A percentile compares a stretch with the other conserved stretches of the same genome.
Conservation (phyloP, 2,797 vertebrate genomes). For the Melanotaenia maccullochi region DNA sequence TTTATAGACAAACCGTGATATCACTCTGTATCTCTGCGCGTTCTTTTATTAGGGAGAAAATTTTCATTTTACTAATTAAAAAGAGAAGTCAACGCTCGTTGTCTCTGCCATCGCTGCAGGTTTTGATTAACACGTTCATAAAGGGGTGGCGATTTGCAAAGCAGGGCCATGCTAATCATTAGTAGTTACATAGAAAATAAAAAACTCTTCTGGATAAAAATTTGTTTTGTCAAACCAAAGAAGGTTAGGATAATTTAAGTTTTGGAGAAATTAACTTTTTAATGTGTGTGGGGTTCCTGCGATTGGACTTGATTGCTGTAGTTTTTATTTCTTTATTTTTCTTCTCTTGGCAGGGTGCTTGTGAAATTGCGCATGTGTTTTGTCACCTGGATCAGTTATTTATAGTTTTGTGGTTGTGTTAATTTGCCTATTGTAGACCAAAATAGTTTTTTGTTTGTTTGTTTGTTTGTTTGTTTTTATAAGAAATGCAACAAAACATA, state of each 20-base stretch:
- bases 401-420: slow-evolving; percentile 76
- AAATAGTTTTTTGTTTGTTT: slow-evolving; percentile 71
- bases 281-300: slow-evolving; percentile 56
- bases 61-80: not conserved
- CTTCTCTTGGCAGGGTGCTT: slow-evolving; percentile 66
- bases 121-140: slow-evolving; percentile 33
- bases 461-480: slow-evolving; percentile 1
- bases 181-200: slow-evolving; percentile 41
- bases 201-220: slow-evolving; percentile 62
- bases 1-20: slow-evolving; percentile 55
- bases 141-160: slow-evolving; percentile 45
- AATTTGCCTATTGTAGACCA: slow-evolving; percentile 78
- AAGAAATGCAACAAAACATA: slow-evolving; percentile 72
- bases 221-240: slow-evolving; percentile 83
- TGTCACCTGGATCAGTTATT: slow-evolving; percentile 68
- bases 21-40: slow-evolving; percentile 39
- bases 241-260: slow-evolving; percentile 72
- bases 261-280: slow-evolving; percentile 65
- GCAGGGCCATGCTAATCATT: slow-evolving; percentile 64
- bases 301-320: slow-evolving; percentile 58
- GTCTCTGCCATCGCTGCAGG: slow-evolving; percentile 40
- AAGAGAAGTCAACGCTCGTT: slow-evolving; percentile 30
- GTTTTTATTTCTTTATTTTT: slow-evolving; percentile 45
- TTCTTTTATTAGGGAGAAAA: slow-evolving; percentile 35
- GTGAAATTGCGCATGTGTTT: slow-evolving; percentile 69